These are phyloP conservation scores for Epinotia demarniana DNA, from an alignment of 2,888 invertebrate genomes.

Conservation along the genomic window DNA sequence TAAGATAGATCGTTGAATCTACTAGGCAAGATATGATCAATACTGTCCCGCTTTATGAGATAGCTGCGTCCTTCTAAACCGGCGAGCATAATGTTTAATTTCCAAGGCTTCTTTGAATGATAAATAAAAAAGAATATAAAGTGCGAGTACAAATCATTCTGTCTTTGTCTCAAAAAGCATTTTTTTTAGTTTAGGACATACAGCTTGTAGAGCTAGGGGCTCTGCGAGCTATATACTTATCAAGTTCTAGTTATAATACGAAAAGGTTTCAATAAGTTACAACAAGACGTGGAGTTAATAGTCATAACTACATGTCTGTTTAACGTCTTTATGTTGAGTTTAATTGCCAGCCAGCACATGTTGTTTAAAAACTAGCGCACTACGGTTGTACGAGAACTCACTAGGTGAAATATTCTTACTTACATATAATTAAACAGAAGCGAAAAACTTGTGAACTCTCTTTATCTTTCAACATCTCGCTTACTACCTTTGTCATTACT, in stretches of 20 bases:
- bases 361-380: constrained; percentile 13
- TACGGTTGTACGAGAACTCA: constrained; percentile 3
- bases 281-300: background rate
- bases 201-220: too few species aligned
- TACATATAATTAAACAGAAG: constrained; percentile 9
- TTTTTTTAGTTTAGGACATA: too few species aligned
- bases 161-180: too few species aligned
- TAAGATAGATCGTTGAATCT: too few species aligned
- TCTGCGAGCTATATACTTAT: too few species aligned
- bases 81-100: too few species aligned
- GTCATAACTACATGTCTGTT: background rate
- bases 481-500: background rate
- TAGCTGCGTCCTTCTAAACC: too few species aligned
- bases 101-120: too few species aligned
- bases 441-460: background rate
- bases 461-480: background rate
- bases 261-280: background rate
- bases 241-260: background rate
- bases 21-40: too few species aligned
- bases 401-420: constrained; percentile 5
- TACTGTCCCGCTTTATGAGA: too few species aligned
- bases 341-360: constrained; percentile 12
- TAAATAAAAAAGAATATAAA: too few species aligned
- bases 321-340: constrained; percentile 17
- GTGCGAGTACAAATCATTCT: too few species aligned